Evolutionary conservation across 2,888 invertebrate genomes (phyloP).

Genomic region (Apocheima hispidaria): DNA sequence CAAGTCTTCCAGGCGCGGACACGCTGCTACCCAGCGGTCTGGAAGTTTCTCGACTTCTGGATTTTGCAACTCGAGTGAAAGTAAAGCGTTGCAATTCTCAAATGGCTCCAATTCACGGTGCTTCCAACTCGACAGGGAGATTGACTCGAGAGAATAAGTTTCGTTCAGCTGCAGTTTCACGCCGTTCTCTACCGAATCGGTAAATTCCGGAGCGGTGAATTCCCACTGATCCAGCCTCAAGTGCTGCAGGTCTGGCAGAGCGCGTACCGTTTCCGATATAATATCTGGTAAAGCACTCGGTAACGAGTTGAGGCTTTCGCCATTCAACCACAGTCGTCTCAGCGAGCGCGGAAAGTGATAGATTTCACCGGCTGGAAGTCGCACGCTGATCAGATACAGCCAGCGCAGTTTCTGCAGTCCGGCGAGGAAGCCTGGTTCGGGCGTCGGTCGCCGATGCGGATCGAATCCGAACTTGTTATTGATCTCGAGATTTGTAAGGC

Average conservation of each 20-base stretch:
- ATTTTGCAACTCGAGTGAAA: neutral
- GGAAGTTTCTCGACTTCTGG: neutral
- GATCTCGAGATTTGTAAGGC: neutral
- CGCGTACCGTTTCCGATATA: neutral
- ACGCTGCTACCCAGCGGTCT: slow-evolving; percentile 1
- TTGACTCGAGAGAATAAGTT: neutral
- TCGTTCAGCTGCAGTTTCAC: neutral
- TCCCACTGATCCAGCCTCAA: neutral
- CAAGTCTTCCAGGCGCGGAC: neutral
- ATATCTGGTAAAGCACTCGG: neutral
- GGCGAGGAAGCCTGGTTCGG: neutral
- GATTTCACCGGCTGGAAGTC: neutral
- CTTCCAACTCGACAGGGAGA: neutral
- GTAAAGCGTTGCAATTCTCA: neutral
- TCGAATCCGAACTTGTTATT: neutral
- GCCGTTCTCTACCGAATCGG: neutral
- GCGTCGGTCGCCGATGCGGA: neutral
- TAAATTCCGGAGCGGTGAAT: neutral
- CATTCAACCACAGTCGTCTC: neutral
- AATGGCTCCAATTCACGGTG: neutral
- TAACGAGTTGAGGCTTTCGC: neutral
- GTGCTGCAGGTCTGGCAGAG: neutral
- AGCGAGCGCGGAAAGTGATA: neutral
- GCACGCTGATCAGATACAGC: neutral
- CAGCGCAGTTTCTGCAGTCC: neutral